Evolutionary conservation across 2,113 vertebrate genomes (phyloP).

Genomic region (Recurvirostra avosetta): DNA sequence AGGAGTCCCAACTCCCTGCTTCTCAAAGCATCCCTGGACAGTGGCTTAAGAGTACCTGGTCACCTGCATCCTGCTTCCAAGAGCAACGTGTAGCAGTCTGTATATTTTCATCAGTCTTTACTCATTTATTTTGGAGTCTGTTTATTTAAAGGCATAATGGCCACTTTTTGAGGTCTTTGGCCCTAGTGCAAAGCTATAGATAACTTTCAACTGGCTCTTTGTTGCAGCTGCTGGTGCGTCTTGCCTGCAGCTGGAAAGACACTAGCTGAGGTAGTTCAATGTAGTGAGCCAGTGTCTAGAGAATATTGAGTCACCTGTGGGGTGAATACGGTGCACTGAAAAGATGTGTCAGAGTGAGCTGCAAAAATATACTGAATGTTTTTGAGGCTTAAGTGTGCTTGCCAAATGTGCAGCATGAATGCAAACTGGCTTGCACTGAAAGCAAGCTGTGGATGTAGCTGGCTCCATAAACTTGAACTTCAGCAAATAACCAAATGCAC

Average conservation of each 20-base stretch:
- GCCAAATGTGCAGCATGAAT: neutral
- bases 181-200: neutral
- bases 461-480: neutral
- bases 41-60: neutral
- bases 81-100: neutral
- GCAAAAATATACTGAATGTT: neutral
- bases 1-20: neutral
- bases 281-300: neutral
- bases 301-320: accelerated
- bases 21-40: neutral
- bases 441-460: neutral
- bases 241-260: neutral
- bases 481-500: neutral
- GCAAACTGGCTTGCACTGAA: neutral
- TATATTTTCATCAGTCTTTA: neutral
- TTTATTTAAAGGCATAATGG: neutral
- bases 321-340: neutral
- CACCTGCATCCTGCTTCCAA: neutral
- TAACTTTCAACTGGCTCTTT: neutral
- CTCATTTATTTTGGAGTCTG: neutral
- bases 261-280: neutral
- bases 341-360: neutral
- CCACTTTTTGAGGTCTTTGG: neutral
- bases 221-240: neutral
- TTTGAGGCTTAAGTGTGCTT: neutral